These are phyloP conservation scores for Laterallus jamaicensis DNA, from an alignment of 2,113 vertebrate genomes.

Conservation along the genomic window DNA sequence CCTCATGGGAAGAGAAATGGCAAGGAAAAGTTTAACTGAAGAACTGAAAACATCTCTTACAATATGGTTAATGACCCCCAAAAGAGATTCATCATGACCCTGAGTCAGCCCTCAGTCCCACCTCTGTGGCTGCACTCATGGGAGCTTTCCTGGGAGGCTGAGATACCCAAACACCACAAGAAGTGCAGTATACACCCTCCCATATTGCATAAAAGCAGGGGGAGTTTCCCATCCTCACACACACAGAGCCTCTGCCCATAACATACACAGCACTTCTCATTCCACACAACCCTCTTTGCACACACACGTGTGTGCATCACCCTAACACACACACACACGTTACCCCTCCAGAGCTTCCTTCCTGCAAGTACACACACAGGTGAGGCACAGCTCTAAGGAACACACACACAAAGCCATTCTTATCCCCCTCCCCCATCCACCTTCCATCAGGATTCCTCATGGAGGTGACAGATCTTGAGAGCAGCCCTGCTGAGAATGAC, in stretches of 20 bases:
- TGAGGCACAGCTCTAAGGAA: background rate
- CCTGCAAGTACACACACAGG: background rate
- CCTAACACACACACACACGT: fast-evolving
- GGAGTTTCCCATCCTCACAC: background rate
- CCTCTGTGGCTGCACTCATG: too few species aligned
- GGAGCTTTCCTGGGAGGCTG: background rate
- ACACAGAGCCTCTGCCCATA: background rate
- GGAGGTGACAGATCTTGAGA: background rate
- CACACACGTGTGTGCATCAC: too few species aligned
- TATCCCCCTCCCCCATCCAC: background rate
- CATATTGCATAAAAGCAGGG: background rate
- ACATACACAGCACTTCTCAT: background rate
- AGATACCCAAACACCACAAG: background rate
- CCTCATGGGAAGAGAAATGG: fast-evolving
- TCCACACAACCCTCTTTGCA: background rate
- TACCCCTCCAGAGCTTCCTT: fast-evolving
- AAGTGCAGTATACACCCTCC: background rate
- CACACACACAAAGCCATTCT: background rate
- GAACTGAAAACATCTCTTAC: background rate
- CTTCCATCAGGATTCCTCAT: background rate
- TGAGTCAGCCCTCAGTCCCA: too few species aligned
- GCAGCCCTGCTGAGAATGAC: too few species aligned
- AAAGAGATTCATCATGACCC: background rate
- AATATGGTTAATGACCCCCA: background rate
- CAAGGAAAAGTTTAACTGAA: background rate